phyloP scores from a whole-genome alignment of 2,113 vertebrate genomes.

The Callionymus lyra region DNA sequence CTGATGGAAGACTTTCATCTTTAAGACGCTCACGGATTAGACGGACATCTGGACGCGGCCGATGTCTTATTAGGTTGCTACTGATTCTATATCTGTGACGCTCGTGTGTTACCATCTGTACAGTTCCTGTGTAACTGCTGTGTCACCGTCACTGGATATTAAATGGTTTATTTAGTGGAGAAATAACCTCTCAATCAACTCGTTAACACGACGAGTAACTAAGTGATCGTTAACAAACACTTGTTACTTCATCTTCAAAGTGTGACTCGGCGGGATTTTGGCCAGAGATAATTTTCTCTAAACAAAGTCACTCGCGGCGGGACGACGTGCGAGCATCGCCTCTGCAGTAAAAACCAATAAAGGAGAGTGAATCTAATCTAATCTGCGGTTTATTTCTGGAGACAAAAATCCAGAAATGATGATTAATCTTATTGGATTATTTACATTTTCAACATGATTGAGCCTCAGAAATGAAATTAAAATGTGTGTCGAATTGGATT shows the following conservation, averaged over 20 bases:
- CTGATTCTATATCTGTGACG: slow-evolving; percentile 19
- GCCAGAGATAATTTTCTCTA: too few relatives aligned
- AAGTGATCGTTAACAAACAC: too few relatives aligned
- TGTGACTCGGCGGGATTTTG: too few relatives aligned
- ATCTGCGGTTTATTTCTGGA: slow-evolving; percentile 26
- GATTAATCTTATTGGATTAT: slow-evolving; percentile 68
- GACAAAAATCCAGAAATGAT: slow-evolving; percentile 32
- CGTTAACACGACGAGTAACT: too few relatives aligned
- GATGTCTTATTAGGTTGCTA: slow-evolving; percentile 42
- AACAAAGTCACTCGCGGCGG: slow-evolving; percentile 46
- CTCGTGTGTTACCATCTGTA: slow-evolving; percentile 12
- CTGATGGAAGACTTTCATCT: slow-evolving; percentile 62
- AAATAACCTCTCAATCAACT: too few relatives aligned
- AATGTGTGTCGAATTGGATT: slow-evolving; percentile 66
- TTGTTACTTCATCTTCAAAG: too few relatives aligned
- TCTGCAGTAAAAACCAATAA: slow-evolving; percentile 39
- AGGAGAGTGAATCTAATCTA: slow-evolving; percentile 24
- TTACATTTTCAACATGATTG: slow-evolving; percentile 63
- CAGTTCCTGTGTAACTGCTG: not conserved
- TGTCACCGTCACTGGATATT: too few relatives aligned
- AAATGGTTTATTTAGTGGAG: too few relatives aligned
- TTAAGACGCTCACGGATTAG: slow-evolving; percentile 51
- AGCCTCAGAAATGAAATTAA: slow-evolving; percentile 63
- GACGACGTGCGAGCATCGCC: slow-evolving; percentile 32
- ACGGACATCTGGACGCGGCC: slow-evolving; percentile 56